A percentile compares a stretch with the other conserved stretches of the same genome.
Evolutionary conservation across 2,888 invertebrate species (phyloP).

Genomic region (Nymphalis c-album): DNA sequence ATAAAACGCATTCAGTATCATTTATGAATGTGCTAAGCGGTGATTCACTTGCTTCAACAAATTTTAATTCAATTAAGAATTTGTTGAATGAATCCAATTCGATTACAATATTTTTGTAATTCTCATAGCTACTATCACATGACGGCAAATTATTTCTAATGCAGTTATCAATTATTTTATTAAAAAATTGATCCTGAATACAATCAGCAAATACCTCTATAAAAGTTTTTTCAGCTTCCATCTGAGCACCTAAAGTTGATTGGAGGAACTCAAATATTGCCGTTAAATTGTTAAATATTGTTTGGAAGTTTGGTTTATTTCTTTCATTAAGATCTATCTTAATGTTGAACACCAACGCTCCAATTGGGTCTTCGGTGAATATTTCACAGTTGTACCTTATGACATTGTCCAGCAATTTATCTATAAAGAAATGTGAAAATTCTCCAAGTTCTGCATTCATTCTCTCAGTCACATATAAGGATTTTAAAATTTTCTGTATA

Average conservation of each 20-base stretch:
- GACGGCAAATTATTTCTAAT: constrained; percentile 69
- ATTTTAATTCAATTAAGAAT: constrained; percentile 72
- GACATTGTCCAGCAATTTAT: constrained; percentile 65
- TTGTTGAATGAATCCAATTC: constrained; percentile 74
- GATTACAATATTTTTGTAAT: constrained; percentile 67
- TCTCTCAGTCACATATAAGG: constrained; percentile 64
- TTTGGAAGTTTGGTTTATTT: constrained; percentile 66
- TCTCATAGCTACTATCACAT: constrained; percentile 65
- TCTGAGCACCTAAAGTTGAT: constrained; percentile 66
- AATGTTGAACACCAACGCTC: constrained; percentile 71
- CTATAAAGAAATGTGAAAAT: constrained; percentile 73
- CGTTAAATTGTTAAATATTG: constrained; percentile 71
- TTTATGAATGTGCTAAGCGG: constrained; percentile 70
- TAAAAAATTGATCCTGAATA: constrained; percentile 66
- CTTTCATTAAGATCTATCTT: constrained; percentile 63
- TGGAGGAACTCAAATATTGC: constrained; percentile 75
- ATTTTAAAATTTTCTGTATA: constrained; percentile 67
- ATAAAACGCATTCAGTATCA: constrained; percentile 70
- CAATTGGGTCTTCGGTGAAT: constrained; percentile 68
- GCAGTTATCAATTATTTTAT: constrained; percentile 72
- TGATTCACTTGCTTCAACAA: constrained; percentile 63
- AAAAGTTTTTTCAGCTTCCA: constrained; percentile 66
- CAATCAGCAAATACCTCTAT: constrained; percentile 69
- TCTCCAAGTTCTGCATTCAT: constrained; percentile 67
- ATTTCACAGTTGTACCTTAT: constrained; percentile 73